These are phyloP conservation scores for Hirtodrosophila cameraria DNA, from an alignment of 2,888 invertebrate species.

Conservation along the genomic window DNA sequence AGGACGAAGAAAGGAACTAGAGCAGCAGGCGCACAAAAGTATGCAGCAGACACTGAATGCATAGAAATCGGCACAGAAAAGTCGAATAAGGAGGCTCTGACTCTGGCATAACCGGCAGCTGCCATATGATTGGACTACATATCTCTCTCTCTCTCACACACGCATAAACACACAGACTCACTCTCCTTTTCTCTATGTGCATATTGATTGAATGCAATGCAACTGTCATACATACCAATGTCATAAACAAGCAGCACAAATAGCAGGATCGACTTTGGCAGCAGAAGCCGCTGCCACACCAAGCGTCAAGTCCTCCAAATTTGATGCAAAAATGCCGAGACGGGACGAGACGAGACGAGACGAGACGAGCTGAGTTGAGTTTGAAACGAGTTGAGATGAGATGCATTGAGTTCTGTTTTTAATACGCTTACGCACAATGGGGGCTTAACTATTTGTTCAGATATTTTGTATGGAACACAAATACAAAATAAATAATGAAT, in stretches of 20 bases:
- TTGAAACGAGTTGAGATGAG: constrained; percentile 17
- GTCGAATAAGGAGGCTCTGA: constrained; percentile 4
- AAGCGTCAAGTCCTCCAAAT: constrained; percentile 29
- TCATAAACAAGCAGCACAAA: constrained; percentile 55
- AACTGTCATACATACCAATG: constrained; percentile 68
- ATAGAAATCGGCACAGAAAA: constrained; percentile 34
- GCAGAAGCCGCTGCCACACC: constrained; percentile 10
- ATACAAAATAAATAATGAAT: too few relatives aligned
- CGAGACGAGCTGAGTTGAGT: constrained; percentile 12
- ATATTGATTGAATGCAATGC: constrained; percentile 66
- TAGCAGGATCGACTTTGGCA: constrained; percentile 17
- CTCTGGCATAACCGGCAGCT: constrained; percentile 1
- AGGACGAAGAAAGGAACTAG: constrained; percentile 2
- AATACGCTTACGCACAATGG: constrained; percentile 3
- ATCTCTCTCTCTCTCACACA: too few relatives aligned
- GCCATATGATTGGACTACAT: constrained; percentile 17
- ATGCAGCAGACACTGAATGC: constrained; percentile 43
- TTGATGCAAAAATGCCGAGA: constrained; percentile 48
- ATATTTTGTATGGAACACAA: not conserved
- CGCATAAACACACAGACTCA: too few relatives aligned
- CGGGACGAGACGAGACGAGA: constrained; percentile 10
- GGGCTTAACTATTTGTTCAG: not conserved
- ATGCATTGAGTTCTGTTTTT: constrained; percentile 2
- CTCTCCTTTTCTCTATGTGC: constrained; percentile 33
- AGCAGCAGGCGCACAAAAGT: constrained; percentile 32